phyloP scores from a whole-genome alignment of 2,113 vertebrate species.

The Chascanopsetta lugubris region DNA sequence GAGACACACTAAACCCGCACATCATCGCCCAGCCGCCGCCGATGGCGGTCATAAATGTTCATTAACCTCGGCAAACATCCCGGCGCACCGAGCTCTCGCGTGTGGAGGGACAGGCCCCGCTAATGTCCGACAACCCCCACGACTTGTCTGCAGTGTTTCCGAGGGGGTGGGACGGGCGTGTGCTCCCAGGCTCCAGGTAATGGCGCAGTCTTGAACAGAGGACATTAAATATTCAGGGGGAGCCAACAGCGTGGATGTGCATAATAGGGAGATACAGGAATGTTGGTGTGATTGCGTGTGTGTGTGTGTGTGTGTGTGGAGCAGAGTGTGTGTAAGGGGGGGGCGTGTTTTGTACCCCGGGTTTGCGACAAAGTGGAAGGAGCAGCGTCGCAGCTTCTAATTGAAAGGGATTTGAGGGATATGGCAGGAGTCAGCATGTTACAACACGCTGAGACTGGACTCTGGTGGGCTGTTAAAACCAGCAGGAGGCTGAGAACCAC shows the following conservation, averaged over 20 bases:
- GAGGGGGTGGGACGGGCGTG: conserved; percentile 49
- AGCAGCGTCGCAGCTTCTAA: conserved; percentile 73
- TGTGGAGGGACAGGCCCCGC: conserved; percentile 21
- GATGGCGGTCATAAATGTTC: conserved; percentile 30
- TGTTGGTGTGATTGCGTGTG: conserved; percentile 54
- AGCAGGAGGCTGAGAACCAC: conserved; percentile 73
- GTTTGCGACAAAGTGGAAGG: conserved; percentile 67
- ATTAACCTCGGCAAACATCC: conserved; percentile 38
- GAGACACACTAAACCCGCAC: conserved; percentile 8
- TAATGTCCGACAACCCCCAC: conserved; percentile 50
- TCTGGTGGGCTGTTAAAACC: conserved; percentile 76
- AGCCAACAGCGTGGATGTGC: conserved; percentile 75
- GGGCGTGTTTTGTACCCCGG: conserved; percentile 56
- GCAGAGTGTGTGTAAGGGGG: conserved; percentile 53
- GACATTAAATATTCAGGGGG: conserved; percentile 79
- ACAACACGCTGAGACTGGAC: conserved; percentile 68
- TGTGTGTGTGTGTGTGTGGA: conserved; percentile 32
- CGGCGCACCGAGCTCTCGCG: conserved; percentile 9
- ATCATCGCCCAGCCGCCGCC: conserved; percentile 13
- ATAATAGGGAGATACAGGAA: conserved; percentile 69
- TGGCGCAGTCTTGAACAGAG: conserved; percentile 79
- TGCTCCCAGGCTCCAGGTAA: conserved; percentile 65
- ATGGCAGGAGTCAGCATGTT: conserved; percentile 75
- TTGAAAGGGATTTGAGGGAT: conserved; percentile 82
- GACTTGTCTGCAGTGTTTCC: conserved; percentile 60